Conservation (phyloP, 2,888 invertebrate species). For the Taenaris catops region DNA sequence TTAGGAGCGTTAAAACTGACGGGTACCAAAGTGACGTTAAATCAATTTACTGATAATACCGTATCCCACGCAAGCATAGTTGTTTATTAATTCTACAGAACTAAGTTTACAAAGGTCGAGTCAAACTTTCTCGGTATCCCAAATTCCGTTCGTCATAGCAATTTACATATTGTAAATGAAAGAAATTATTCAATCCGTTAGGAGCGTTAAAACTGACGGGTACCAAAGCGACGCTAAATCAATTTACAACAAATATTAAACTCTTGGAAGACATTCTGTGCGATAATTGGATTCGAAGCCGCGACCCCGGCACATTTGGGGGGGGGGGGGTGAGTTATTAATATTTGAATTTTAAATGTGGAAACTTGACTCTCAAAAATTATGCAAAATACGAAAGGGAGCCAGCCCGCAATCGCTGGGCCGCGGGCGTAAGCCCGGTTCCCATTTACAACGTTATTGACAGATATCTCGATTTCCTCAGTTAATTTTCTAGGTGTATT, state of each 20-base stretch:
- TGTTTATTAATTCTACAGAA: too few relatives aligned
- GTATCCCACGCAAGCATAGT: too few relatives aligned
- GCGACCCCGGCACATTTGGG: conserved; percentile 19
- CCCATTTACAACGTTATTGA: conserved; percentile 10
- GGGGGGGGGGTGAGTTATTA: conserved; percentile 27
- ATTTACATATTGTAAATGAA: too few relatives aligned
- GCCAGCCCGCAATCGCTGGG: conserved; percentile 8
- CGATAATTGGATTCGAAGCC: conserved; percentile 15
- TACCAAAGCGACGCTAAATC: conserved; percentile 1
- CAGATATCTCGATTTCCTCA: too few relatives aligned
- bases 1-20: not conserved
- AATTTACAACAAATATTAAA: conserved; percentile 6
- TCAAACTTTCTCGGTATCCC: too few relatives aligned
- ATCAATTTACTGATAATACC: conserved; percentile 6
- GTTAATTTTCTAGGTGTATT: too few relatives aligned
- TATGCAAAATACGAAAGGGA: conserved; percentile 29
- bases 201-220: not conserved
- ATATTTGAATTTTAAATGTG: conserved; percentile 33
- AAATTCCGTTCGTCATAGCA: too few relatives aligned
- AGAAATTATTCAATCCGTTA: conserved; percentile 1
- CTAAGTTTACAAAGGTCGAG: too few relatives aligned
- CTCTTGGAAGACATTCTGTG: conserved; percentile 4
- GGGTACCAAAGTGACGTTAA: not conserved
- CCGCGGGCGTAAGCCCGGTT: conserved; percentile 11
- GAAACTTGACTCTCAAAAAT: conserved; percentile 27